Base-by-base conservation (phyloP, 2,113 vertebrate species). In the Menidia beryllina region DNA sequence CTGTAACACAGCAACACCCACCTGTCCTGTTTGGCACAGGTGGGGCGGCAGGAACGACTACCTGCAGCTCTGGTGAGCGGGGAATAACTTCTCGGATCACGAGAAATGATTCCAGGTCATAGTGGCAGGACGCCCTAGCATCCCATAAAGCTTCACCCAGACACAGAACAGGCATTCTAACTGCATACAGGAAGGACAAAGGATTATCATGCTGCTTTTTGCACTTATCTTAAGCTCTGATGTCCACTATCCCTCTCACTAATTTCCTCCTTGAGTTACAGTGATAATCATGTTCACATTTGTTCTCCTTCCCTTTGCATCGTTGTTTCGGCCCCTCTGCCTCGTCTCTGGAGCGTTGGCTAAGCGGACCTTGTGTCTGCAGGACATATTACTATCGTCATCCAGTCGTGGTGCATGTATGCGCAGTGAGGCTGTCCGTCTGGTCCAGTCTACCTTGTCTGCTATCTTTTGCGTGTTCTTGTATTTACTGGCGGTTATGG, bases 311-410 rank as follows among this genome's bases (percentile, higher is more conserved):
- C 64, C 73, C 14, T 14, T 67, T 30, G 25, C 57, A 39, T 54
- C 61, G 52, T 63, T 67, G 69, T 81, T 60, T 81, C 12, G 51
- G 39, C 69, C 54, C 68, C 69, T 69, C 68, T 58, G 56, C 72
- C 43, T 61, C 62, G 52, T 69, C 79, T 80, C 71, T 75, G 66
- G 74, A 83, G 75, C 69, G 59, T 63, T 69, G 77, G 79, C 77
- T 86, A 72, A 86, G 86, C 85, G 79, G 77, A 87, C 84, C 73
- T 86, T 88, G 88, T 87, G 88, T 91, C 87, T 91, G 86, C 84
- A 81, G 84, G 82, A 65, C 58, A 72, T 70, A 69, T 84, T 89
- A 79, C 85, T 80, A 63, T 68, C 69, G 61, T 74, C 54, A 81
- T 88, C 71, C 71, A 49, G 72, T 54, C 62, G 72, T 69, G 71